A percentile compares a stretch with the other conserved stretches of the same genome.
Conservation (phyloP, 1,140 invertebrate species). For the Conus ventricosus region DNA sequence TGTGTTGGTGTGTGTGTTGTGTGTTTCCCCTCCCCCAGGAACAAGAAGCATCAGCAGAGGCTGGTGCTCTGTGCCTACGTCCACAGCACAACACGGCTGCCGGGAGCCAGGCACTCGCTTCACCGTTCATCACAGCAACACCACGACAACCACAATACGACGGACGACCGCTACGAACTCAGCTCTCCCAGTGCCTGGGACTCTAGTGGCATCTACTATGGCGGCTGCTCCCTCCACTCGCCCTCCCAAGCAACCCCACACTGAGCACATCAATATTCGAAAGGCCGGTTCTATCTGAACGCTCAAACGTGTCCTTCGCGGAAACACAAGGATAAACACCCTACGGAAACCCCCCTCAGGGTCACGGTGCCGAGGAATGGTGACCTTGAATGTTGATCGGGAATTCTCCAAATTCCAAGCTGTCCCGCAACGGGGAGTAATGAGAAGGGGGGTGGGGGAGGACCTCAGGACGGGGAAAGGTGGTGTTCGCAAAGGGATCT, state of each 20-base stretch:
- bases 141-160: conserved; percentile 15
- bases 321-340: background rate
- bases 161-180: background rate
- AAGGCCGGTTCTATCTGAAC: background rate
- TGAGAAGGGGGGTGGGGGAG: background rate
- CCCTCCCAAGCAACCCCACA: background rate
- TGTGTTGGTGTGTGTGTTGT: background rate
- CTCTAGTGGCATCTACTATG: conserved; percentile 23
- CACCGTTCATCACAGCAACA: conserved; percentile 38
- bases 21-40: background rate
- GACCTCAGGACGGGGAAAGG: background rate
- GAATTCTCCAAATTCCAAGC: background rate
- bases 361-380: background rate
- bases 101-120: conserved; percentile 38
- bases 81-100: conserved; percentile 47
- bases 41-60: conserved; percentile 49
- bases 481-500: background rate
- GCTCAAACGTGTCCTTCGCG: background rate
- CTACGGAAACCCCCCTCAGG: background rate
- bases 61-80: conserved; percentile 52
- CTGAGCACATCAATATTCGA: background rate
- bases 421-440: background rate
- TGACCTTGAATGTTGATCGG: background rate
- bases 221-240: conserved; percentile 2
- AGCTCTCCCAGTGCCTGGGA: conserved; percentile 5